Base-by-base conservation (phyloP, 2,113 vertebrate species). In the Papio anubis region DNA sequence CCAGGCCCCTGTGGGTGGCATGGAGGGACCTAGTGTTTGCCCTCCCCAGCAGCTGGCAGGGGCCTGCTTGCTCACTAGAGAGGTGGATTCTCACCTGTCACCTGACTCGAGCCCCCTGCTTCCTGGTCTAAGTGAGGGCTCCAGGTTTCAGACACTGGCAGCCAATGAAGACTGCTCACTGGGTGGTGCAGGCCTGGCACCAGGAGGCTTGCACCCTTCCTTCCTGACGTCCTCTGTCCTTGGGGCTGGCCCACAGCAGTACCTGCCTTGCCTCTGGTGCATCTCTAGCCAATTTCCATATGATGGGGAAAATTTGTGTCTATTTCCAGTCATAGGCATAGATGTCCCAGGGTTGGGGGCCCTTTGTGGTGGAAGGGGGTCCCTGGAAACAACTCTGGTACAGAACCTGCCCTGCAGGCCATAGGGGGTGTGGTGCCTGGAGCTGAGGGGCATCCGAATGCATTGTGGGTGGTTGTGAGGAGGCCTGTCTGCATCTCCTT, bases 301-400 rank as follows among this genome's bases (percentile, higher is more conserved):
- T 98, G 89, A 66, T 94, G 96, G 97, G 97, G 96, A 93, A 88
- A 81, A 76, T 8, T 94, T 93, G 55, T 97, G 95, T 98, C 98
- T 98, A 85, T 97, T 96, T 98, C 98, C 97, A 98, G 80, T 96
- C 84, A 81, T 66, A 35, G 94, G 97, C 98, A 98, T 98, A 98
- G 98, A 25, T 27, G 21, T 45, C 90, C 80, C 40, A 1, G 64
- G 27, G 50, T 32, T 30, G 10, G 83, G 17, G 55, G 76, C 30
- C 92, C 96, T 64, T 97, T 97, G 95, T 98, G 98, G 98, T 98
- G 97, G 97, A 93, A 98, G 97, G 98, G 93, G 98, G 94, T 97
- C 95, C 96, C 97, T 98, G 90, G 97, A 95, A 97, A 98, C 97
- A 98, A 97, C 98, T 99, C 98, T 99, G 98, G 99, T 99, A 99